phyloP scores from a whole-genome alignment of 2,113 vertebrate genomes.

The Saguinus imperator region DNA sequence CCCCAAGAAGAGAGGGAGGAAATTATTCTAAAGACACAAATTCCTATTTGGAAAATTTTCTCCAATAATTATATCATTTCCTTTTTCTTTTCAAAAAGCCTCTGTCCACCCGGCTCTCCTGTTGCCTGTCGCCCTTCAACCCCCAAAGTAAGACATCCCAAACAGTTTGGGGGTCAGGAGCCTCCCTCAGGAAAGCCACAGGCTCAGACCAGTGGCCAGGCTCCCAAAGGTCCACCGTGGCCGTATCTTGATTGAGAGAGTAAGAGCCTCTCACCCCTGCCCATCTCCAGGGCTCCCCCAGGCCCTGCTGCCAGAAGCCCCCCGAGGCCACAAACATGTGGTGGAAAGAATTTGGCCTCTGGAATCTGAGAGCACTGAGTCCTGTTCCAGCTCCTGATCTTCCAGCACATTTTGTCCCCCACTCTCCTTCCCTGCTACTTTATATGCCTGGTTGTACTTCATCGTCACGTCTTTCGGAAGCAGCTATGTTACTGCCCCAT shows the following conservation, averaged over 20 bases:
- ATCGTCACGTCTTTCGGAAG: background rate
- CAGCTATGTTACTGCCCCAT: no score
- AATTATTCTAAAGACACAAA: background rate
- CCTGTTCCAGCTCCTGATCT: background rate
- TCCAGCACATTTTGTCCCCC: background rate
- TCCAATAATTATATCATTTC: background rate
- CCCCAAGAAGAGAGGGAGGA: background rate
- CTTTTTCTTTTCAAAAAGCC: background rate
- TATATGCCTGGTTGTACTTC: no score
- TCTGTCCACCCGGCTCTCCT: background rate
- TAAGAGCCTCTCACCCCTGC: accelerated
- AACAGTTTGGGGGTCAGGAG: background rate
- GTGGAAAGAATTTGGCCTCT: background rate
- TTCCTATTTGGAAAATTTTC: background rate
- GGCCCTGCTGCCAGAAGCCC: background rate
- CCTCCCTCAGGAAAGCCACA: background rate
- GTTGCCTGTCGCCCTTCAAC: no score
- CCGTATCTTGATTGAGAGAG: background rate
- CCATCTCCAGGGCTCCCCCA: background rate
- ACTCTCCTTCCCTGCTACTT: background rate
- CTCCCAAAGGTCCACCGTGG: background rate
- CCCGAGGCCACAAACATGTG: background rate
- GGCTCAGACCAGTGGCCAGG: background rate
- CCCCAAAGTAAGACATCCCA: background rate
- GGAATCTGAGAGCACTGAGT: background rate